Conservation (phyloP, 2,888 invertebrate genomes). For the Julus scandinavius region DNA sequence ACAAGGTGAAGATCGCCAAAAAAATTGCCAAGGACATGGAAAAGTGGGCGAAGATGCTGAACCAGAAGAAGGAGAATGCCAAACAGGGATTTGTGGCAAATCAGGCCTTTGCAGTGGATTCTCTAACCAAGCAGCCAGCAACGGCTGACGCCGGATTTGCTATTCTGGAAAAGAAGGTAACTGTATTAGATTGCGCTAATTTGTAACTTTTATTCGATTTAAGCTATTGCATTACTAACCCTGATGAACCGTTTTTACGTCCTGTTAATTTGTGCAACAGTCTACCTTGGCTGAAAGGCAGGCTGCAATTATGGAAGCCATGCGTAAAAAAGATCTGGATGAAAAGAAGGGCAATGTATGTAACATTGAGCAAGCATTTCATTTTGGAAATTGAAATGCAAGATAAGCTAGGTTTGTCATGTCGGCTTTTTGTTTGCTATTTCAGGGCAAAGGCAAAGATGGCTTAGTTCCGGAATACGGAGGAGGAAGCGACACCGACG, state of each 20-base stretch:
- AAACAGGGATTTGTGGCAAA: constrained; percentile 67
- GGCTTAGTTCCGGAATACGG: constrained; percentile 81
- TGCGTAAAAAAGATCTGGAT: constrained; percentile 60
- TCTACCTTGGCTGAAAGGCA: constrained; percentile 60
- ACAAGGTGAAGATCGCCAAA: constrained; percentile 96
- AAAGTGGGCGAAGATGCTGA: constrained; percentile 95
- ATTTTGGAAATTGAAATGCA: background rate
- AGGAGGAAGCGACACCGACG: constrained; percentile 74
- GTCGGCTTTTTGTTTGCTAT: background rate
- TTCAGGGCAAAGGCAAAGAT: constrained; percentile 51
- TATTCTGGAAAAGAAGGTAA: constrained; percentile 82
- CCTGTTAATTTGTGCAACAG: constrained; percentile 47
- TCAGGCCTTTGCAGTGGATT: constrained; percentile 65
- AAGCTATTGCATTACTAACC: no score
- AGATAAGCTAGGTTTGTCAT: background rate
- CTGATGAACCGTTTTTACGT: background rate
- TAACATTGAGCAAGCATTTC: background rate
- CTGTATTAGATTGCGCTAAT: background rate
- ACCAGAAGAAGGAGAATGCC: constrained; percentile 88
- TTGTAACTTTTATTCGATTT: no score
- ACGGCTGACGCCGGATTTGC: constrained; percentile 95
- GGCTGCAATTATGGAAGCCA: constrained; percentile 59
- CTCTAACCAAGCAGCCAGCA: constrained; percentile 63
- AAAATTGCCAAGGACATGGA: constrained; percentile 97
- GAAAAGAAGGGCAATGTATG: constrained; percentile 61